These are phyloP conservation scores for Clarias magur DNA, from an alignment of 2,113 vertebrate genomes.

Conservation along the genomic window DNA sequence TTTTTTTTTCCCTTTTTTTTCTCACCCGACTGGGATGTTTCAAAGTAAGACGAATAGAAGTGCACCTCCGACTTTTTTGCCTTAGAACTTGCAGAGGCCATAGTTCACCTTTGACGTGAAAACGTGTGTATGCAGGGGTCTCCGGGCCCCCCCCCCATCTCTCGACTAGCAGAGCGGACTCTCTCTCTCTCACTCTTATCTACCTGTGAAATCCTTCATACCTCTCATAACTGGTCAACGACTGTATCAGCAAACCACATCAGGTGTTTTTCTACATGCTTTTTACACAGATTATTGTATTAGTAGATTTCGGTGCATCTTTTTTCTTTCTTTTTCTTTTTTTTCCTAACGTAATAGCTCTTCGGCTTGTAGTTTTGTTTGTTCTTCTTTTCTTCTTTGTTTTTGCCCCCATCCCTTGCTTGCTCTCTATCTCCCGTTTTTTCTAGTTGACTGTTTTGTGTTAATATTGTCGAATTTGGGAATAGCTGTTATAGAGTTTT, in stretches of 20 bases:
- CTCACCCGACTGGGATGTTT: constrained; percentile 74
- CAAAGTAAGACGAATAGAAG: constrained; percentile 84
- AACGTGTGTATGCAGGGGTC: constrained; percentile 95
- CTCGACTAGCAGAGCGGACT: constrained; percentile 86
- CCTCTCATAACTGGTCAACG: constrained; percentile 99
- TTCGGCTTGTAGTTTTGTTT: constrained; percentile 82
- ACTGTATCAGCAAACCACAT: constrained; percentile 99
- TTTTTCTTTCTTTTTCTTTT: constrained; percentile 76
- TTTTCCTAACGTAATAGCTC: constrained; percentile 89
- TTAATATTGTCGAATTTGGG: constrained; percentile 98
- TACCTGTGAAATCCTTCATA: constrained; percentile 99
- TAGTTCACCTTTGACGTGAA: constrained; percentile 95
- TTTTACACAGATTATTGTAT: constrained; percentile 99
- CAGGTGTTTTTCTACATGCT: constrained; percentile 99
- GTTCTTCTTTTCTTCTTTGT: constrained; percentile 75
- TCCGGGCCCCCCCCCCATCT: constrained; percentile 81
- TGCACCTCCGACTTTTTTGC: constrained; percentile 94
- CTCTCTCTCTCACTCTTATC: constrained; percentile 92
- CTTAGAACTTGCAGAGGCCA: constrained; percentile 99
- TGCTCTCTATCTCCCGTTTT: constrained; percentile 69
- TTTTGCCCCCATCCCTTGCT: constrained; percentile 57
- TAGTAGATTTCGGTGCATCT: constrained; percentile 91
- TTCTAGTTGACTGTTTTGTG: constrained; percentile 96
- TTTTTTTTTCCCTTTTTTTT: constrained; percentile 48
- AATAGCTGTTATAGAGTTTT: constrained; percentile 97